Conservation (phyloP, 2,113 vertebrate genomes). For the Calidris pugnax region DNA sequence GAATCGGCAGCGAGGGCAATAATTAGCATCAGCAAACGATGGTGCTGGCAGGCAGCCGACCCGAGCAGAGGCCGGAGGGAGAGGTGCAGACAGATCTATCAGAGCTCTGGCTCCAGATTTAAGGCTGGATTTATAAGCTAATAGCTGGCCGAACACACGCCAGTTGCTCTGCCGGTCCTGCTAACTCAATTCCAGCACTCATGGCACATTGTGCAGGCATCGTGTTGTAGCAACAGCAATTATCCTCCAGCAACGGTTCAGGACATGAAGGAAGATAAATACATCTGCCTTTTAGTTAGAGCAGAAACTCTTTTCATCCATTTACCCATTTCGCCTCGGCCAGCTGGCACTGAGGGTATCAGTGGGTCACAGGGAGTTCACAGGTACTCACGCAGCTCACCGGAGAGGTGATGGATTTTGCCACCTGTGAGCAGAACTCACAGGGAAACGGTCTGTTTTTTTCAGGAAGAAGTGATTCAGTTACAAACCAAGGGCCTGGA, state of each 20-base stretch:
- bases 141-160: background rate
- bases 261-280: background rate
- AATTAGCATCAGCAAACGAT: background rate
- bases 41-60: background rate
- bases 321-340: background rate
- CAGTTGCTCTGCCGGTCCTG: background rate
- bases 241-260: background rate
- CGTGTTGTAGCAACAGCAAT: background rate
- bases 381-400: background rate
- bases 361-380: background rate
- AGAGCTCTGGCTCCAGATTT: constrained; percentile 45
- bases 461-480: background rate
- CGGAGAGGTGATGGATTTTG: background rate
- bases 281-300: background rate
- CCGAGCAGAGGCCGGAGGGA: background rate
- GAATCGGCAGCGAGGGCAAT: background rate
- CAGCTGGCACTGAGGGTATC: background rate
- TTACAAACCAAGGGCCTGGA: background rate
- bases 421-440: rapidly evolving
- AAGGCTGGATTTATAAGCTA: background rate
- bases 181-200: constrained; percentile 1
- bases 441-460: background rate
- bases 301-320: background rate
- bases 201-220: background rate
- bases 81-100: constrained; percentile 31